Evolutionary conservation across 2,888 invertebrate species (phyloP), one percentile per base, ranked within the genome.

Genomic region (Ophioninae sp.): DNA sequence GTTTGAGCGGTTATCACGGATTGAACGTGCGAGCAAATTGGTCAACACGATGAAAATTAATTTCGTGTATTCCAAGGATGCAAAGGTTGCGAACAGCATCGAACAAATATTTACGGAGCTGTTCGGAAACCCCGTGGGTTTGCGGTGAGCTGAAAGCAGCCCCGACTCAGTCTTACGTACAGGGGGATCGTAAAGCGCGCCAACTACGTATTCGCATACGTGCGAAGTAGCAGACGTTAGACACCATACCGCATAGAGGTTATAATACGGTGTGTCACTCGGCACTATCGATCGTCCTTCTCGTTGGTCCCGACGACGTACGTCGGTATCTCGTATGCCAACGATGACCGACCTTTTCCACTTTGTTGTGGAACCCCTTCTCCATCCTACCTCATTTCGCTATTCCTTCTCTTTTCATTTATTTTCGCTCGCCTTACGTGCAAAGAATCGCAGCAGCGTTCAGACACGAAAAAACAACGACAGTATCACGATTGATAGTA

Each of bases 211-310:
- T 50, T 56, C 37, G 37, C 50, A 69, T 70, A 70, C 13, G 57
- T n/a, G 57, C 39, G n/a, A 70, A 20, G 59, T 13, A 57, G 50
- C 59, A 39, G 37, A 59, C 23, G 50, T n/a, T 70, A 57, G 57
- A 59, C 57, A 70, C 17, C n/a, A n/a, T 21, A 70, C 44, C 44
- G 44, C 13, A 44, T 44, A 13, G 68, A 61, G 67, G 72, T 68
- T 73, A 68, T 69, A 76, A 74, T 83, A 81, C 81, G 69, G 77
- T 83, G 76, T 76, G 81, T 81, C 83, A 83, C 83, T 80, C 77
- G 83, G 80, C 78, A 78, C 65, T 83, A 83, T 83, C 83, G 83
- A 83, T 83, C 83, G 83, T 78, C 64, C 69, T 65, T 57, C 41
- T 61, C 77, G 73, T 78, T 39, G 62, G 50, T 68, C 39, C n/a